Base-by-base conservation (phyloP, 2,888 invertebrate genomes). In the Drosophila gaucha region DNA sequence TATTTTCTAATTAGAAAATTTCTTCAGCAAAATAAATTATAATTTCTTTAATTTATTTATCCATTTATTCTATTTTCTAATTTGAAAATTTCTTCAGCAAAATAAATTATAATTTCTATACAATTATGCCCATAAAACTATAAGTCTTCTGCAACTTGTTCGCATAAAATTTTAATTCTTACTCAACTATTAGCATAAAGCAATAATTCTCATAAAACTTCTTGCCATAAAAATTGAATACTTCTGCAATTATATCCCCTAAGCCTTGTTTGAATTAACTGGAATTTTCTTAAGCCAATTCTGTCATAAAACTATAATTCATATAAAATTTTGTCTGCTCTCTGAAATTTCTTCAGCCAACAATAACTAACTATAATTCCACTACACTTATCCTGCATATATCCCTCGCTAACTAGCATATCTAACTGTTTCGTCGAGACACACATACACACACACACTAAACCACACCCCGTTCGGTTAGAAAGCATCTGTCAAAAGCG, bases 401-500 rank as follows among this genome's bases (percentile, higher is more conserved):
- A 30, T 22, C 22, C 30, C 9, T 18, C 2, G 10, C 24, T 16
- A 46, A 33, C 26, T 46, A 47, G 20, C 38, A 26, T 16, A n/a
- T 24, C 30, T 20, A 33, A 30, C 35, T 50, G 20, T 20, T 22
- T 47, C 43, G 14, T 6, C 50, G n/a, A 28, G 33, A 22, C 14
- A 14, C 31, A 46, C 46, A 12, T 12, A 30, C n/a, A 18, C 8
- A 44, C 44, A n/a, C 18, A 28, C 18, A 12, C 33, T 56, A 41
- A 62, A 28, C 69, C 70, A 50, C 70, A 50, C 67, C 55, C 70
- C n/a, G 50, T 36, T 41, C 41, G 18, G 36, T 8, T 31, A 8
- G 46, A 47, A 24, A 38, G 35, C 54, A 55, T 62, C 73, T 62
- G 39, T 55, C 57, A 73, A 71, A 66, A 64, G 59, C 54, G 62